Conservation (phyloP, 92 coral and sea anemone genomes). For the Metridium senile region DNA sequence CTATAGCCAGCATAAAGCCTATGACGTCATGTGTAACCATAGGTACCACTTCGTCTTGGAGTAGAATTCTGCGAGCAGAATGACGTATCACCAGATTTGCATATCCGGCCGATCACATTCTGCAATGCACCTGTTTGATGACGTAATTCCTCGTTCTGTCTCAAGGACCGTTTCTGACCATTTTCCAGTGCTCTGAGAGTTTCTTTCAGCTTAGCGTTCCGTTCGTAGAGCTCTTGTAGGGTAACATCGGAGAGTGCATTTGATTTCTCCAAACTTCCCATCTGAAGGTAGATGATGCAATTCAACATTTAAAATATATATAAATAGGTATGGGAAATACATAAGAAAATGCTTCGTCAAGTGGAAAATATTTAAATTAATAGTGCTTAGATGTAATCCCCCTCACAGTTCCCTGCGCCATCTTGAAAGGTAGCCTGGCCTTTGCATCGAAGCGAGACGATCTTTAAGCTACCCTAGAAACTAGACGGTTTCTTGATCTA, state of each 20-base stretch:
- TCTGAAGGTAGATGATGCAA: conserved; percentile 39
- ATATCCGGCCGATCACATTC: conserved; percentile 73
- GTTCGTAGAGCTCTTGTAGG: conserved; percentile 61
- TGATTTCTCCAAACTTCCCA: conserved; percentile 53
- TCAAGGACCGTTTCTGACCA: conserved; percentile 72
- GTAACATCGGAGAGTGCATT: conserved; percentile 70
- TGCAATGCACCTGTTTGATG: conserved; percentile 83
- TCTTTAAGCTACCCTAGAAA: too few relatives aligned
- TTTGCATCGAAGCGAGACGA: too few relatives aligned
- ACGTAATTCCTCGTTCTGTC: conserved; percentile 83
- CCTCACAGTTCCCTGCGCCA: too few relatives aligned
- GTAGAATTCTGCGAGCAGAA: conserved; percentile 46
- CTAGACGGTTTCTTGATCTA: too few relatives aligned
- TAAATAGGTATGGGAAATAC: neutral
- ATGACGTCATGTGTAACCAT: conserved; percentile 33
- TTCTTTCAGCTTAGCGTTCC: conserved; percentile 65
- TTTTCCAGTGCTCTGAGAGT: conserved; percentile 81
- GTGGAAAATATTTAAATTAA: too few relatives aligned
- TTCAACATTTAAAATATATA: neutral
- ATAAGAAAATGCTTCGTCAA: neutral
- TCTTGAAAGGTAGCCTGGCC: too few relatives aligned
- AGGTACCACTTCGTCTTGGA: conserved; percentile 27
- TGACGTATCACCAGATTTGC: conserved; percentile 47
- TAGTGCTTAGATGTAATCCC: too few relatives aligned
- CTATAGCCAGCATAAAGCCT: too few relatives aligned